Base-by-base conservation (phyloP, 2,888 invertebrate species). In the Athalia rosae region DNA sequence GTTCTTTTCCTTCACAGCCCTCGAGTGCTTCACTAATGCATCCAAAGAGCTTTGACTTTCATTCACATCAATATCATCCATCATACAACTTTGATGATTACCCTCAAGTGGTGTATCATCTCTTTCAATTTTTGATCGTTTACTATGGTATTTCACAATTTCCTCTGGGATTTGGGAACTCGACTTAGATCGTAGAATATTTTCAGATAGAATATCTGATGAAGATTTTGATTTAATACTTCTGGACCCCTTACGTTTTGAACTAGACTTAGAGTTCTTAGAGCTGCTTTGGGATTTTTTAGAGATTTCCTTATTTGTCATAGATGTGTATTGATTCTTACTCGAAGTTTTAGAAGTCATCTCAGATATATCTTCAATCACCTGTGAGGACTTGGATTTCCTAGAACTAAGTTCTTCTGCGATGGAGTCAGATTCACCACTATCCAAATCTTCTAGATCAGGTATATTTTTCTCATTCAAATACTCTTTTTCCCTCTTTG, bases 201-300 rank as follows among this genome's bases (percentile, higher is more conserved):
- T 84, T 63, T 88, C 87, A 0, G 81, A 83, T 28, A 85, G 76
- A 59, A 83, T 79, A 53, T 81, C 83, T 1, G 84, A 79, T 0
- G 82, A 79, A 1, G 85, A 79, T 79, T 86, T 88, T 0, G 81
- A 80, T 77, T 87, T 89, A 6, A 86, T 82, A 77, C 79, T 84
- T 73, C 87, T 88, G 1, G 83, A 81, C 15, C 83, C 85, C 80
- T 87, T 89, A 1, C 89, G 86, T 69, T 89, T 90, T 3, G 85
- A 85, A 64, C 82, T 85, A 0, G 83, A 77, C 76, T 87, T 89
- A 1, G 73, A 28, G 28, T 28, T 56, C 41, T 83, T 82, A 45
- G 77, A 76, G 50, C 73, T 82, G 56, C 84, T 82, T 7, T 85
- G 84, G 13, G 81, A 78, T 67, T 86, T 88, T 58, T 78, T 62